These are phyloP conservation scores for Trichomycterus rosablanca DNA, from an alignment of 2,113 vertebrate genomes.

Conservation along the genomic window DNA sequence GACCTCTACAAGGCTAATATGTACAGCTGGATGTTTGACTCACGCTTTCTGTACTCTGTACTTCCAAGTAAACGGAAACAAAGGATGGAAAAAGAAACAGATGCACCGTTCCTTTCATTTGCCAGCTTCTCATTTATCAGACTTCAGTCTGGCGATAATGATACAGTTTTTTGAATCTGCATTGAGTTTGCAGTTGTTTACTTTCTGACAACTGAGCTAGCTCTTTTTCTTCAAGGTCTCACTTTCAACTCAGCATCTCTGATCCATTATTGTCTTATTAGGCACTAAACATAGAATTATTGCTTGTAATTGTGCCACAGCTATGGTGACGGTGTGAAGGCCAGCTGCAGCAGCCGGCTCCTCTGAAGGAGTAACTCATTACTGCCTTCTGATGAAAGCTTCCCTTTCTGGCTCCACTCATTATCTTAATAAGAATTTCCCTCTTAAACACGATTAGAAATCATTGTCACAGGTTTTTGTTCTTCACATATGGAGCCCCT, in stretches of 20 bases:
- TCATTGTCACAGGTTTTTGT: constrained; percentile 32
- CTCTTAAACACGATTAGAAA: constrained; percentile 35
- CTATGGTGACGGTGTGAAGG: constrained; percentile 11
- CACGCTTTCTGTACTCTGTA: not conserved
- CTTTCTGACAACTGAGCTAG: constrained; percentile 2
- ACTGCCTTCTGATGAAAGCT: constrained; percentile 30
- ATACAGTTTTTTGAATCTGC: constrained; percentile 24
- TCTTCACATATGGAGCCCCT: constrained; percentile 9
- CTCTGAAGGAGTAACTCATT: constrained; percentile 32
- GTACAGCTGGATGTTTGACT: not conserved
- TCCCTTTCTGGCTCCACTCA: constrained; percentile 30
- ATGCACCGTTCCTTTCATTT: constrained; percentile 27
- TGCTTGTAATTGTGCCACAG: constrained; percentile 44
- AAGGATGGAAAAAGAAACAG: constrained; percentile 27
- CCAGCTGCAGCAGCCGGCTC: constrained; percentile 26
- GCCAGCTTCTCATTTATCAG: constrained; percentile 38
- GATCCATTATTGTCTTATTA: constrained; percentile 37
- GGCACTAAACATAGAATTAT: constrained; percentile 36
- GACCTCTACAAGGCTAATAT: no score
- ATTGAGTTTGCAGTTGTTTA: constrained; percentile 12
- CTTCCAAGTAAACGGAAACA: not conserved
- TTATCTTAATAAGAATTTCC: constrained; percentile 38
- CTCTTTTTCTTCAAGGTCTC: constrained; percentile 20
- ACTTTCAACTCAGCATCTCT: constrained; percentile 31
- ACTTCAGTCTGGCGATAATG: constrained; percentile 39